Conservation (phyloP, 2,888 invertebrate genomes). For the Spilosoma lubricipeda region DNA sequence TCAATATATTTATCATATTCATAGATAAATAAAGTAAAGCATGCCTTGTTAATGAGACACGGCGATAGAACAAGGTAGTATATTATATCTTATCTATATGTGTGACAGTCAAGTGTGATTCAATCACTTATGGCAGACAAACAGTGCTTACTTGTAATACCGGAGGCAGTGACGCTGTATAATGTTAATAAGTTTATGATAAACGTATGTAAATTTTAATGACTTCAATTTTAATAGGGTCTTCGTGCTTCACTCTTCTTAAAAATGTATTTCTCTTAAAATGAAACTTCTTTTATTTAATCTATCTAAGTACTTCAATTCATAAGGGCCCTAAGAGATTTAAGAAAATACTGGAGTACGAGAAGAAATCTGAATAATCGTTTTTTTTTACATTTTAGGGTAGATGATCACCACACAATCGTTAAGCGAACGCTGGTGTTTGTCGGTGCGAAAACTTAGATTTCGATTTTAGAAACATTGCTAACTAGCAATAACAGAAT, state of each 20-base stretch:
- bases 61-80: constrained; percentile 28
- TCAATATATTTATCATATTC: not conserved
- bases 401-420: not conserved
- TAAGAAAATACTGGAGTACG: not conserved
- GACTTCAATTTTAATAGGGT: not conserved
- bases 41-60: constrained; percentile 42
- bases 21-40: constrained; percentile 15
- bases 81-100: constrained; percentile 42
- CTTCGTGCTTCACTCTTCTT: not conserved
- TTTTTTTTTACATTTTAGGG: not conserved
- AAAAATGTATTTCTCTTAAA: not conserved
- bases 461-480: not conserved
- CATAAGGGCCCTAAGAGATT: not conserved
- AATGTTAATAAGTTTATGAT: constrained; percentile 41
- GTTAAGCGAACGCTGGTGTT: not conserved
- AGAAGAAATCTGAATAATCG: not conserved
- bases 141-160: constrained; percentile 54
- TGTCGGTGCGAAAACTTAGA: not conserved
- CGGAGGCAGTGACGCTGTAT: constrained; percentile 54
- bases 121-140: constrained; percentile 57
- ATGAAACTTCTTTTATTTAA: not conserved
- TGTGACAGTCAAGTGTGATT: constrained; percentile 52
- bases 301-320: not conserved
- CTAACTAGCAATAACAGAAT: no score
- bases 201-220: constrained; percentile 15